Conservation (phyloP, 1,140 invertebrate genomes). For the Pinna nobilis region DNA sequence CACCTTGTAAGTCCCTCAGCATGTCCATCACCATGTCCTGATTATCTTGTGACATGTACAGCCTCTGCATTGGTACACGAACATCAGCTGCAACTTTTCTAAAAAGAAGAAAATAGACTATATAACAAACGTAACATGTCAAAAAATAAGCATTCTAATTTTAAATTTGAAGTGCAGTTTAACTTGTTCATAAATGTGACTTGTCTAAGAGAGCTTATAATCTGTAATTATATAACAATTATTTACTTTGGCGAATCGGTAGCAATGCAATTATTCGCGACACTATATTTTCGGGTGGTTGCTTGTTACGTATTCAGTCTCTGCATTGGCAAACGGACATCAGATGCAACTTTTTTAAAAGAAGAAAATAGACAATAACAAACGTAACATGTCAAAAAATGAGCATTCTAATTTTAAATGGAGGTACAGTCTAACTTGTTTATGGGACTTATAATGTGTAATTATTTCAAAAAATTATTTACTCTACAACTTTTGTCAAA, state of each 20-base stretch:
- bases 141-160: background rate
- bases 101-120: no score
- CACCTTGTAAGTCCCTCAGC: slow-evolving; percentile 59
- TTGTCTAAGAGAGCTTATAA: background rate
- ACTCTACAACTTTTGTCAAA: background rate
- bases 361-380: no score
- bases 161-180: background rate
- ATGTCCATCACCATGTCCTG: slow-evolving; percentile 68
- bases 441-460: background rate
- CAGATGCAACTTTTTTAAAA: no score
- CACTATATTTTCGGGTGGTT: no score
- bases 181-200: background rate
- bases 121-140: no score
- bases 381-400: no score
- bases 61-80: slow-evolving; percentile 62
- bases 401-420: no score
- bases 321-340: no score
- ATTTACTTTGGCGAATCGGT: background rate
- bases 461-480: background rate
- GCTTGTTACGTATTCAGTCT: no score
- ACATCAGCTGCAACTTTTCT: no score
- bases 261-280: background rate
- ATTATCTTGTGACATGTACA: slow-evolving; percentile 68
- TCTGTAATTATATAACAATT: background rate
- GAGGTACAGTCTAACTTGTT: no score